Evolutionary conservation across 2,888 invertebrate species (phyloP), one percentile per base, ranked within the genome.

Genomic region (Aporophyla lueneburgensis): DNA sequence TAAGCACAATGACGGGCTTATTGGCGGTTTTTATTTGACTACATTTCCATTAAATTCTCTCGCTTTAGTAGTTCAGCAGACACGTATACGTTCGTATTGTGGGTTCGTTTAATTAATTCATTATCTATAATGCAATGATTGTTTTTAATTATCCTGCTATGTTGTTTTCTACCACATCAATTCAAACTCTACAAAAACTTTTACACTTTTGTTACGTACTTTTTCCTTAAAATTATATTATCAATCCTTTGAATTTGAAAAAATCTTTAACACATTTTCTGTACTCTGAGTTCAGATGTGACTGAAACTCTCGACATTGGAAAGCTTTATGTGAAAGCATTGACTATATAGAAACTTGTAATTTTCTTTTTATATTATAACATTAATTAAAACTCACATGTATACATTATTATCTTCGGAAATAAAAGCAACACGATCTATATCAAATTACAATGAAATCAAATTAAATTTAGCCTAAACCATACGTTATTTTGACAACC

Each of bases 11-110:
- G 16, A 14, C 12, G n/a, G 49, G n/a, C 33, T 74, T 71, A 80
- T 56, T 80, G 54, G 84, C 27, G 81, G 81, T 80, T 82, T 65
- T 71, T 33, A 69, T 69, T 24, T 70, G 74, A 51, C 21, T 65
- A 68, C 66, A 69, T 75, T 82, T 71, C 46, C 51, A 84, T 84
- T 80, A 68, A 71, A 71, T 71, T 40, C 40, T 56, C 54, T 16
- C 62, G 67, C 62, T 67, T 62, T 67, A 46, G 14, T 62, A 59
- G 51, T 80, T 71, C 79, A 71, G 49, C 58, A 24, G 51, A 33
- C 33, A 43, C 51, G 68, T 67, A n/a, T 67, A 33, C 33, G 14
- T n/a, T 7, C 58, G 6, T 65, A 58, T 68, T 79, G 67, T 59
- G 46, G 74, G n/a, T 62, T 67, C 33, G 46, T 74, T 79, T 54